Evolutionary conservation across 2,797 vertebrate genomes (phyloP).

Genomic region (Prunella strophiata): DNA sequence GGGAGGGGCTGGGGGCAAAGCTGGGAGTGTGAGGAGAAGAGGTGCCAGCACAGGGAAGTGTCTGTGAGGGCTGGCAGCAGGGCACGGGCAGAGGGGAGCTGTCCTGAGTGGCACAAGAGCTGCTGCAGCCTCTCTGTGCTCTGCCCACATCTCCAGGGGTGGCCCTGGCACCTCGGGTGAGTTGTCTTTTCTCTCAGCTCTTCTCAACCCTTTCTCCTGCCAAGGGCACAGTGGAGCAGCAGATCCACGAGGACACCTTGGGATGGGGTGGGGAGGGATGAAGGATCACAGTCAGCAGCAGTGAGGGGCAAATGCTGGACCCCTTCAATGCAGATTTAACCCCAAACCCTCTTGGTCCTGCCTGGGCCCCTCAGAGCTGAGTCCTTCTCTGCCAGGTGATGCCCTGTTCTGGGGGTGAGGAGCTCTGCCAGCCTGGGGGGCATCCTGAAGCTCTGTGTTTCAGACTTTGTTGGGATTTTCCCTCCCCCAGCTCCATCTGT

Average conservation of each 20-base stretch:
- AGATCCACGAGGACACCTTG: no score
- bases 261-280: neutral
- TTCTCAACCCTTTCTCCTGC: neutral
- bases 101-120: neutral
- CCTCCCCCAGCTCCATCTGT: neutral
- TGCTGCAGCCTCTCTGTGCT: neutral
- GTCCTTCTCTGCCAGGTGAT: neutral
- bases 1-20: neutral
- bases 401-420: neutral
- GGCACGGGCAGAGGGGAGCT: neutral
- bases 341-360: neutral
- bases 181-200: neutral
- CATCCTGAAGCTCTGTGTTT: neutral
- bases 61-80: neutral
- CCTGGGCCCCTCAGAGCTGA: fast-evolving
- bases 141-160: neutral
- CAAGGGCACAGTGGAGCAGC: neutral
- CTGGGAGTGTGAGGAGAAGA: neutral
- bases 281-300: neutral
- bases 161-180: neutral
- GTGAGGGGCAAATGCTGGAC: neutral
- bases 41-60: neutral
- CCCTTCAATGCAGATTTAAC: neutral
- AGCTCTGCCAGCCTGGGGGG: neutral
- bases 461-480: neutral